These are phyloP conservation scores for Scolanthus callimorphus DNA, from an alignment of 92 coral and sea anemone species.

Conservation along the genomic window DNA sequence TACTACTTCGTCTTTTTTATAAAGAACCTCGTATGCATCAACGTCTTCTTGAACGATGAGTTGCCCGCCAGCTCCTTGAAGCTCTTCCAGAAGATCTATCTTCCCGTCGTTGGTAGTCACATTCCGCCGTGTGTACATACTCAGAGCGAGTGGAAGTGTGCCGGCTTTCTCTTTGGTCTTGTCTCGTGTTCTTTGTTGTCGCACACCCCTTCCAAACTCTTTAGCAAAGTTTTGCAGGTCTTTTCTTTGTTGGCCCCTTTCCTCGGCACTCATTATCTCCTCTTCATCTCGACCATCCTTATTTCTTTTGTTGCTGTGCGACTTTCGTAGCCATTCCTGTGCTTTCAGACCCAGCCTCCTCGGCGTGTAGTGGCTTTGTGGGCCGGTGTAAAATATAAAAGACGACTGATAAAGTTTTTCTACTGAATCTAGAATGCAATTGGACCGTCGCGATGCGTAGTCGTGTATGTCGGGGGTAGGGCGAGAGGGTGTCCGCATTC, in stretches of 20 bases:
- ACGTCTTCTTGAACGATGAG: background rate
- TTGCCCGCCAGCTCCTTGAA: constrained; percentile 2
- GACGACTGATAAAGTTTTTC: constrained; percentile 43
- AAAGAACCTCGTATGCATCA: background rate
- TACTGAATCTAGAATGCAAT: constrained; percentile 35
- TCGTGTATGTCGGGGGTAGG: constrained; percentile 43
- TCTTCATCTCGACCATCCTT: background rate
- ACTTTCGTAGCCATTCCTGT: constrained; percentile 27
- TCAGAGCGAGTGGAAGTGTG: constrained; percentile 36
- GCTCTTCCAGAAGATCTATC: constrained; percentile 17
- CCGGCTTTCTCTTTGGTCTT: constrained; percentile 39
- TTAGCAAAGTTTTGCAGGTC: constrained; percentile 16
- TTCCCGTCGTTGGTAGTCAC: background rate
- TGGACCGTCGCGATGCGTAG: constrained; percentile 37
- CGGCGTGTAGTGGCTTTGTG: constrained; percentile 44
- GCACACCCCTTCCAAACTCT: constrained; percentile 31
- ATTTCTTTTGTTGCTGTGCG: background rate
- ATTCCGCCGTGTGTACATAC: constrained; percentile 14
- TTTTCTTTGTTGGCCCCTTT: constrained; percentile 1
- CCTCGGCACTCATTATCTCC: too few species aligned
- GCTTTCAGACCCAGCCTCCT: constrained; percentile 19
- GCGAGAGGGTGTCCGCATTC: constrained; percentile 40
- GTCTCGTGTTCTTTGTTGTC: constrained; percentile 34
- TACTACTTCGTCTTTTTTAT: background rate
- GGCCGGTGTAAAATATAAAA: too few species aligned